Conservation (phyloP, 2,113 vertebrate species). For the Rhinoderma darwinii region DNA sequence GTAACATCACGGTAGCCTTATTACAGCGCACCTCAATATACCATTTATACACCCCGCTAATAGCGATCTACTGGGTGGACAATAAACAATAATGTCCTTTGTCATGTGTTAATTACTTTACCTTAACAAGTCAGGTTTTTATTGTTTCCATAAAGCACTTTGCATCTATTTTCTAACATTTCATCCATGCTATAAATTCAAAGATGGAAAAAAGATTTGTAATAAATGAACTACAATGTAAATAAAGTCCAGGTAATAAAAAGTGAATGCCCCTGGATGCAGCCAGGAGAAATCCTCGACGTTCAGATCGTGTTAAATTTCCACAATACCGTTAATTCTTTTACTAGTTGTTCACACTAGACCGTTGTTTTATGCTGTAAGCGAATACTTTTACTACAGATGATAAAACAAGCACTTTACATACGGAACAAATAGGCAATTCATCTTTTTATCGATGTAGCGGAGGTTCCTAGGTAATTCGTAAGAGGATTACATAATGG, state of each 20-base stretch:
- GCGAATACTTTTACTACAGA: not conserved
- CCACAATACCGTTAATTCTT: not conserved
- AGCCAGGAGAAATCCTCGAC: conserved; percentile 11
- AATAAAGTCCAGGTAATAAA: not conserved
- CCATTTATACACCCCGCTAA: not conserved
- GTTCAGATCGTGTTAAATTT: not conserved
- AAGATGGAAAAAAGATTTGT: not conserved
- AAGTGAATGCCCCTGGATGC: not conserved
- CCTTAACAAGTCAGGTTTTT: not conserved
- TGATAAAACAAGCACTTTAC: conserved; percentile 33
- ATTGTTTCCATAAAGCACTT: not conserved
- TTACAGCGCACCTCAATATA: not conserved
- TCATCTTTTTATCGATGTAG: conserved; percentile 16
- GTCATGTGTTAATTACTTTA: not conserved
- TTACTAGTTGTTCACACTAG: not conserved
- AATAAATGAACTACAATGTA: not conserved
- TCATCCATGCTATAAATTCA: not conserved
- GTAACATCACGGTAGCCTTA: not conserved
- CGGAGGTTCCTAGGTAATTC: not conserved
- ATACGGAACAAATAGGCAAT: not conserved
- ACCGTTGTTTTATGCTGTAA: not conserved
- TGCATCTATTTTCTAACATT: conserved; percentile 6
- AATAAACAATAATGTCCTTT: not conserved
- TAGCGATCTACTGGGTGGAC: not conserved
- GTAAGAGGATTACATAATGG: not conserved